Evolutionary conservation across 2,113 vertebrate genomes (phyloP), one percentile per base, ranked within the genome.

Genomic region (Xiphophorus maculatus): DNA sequence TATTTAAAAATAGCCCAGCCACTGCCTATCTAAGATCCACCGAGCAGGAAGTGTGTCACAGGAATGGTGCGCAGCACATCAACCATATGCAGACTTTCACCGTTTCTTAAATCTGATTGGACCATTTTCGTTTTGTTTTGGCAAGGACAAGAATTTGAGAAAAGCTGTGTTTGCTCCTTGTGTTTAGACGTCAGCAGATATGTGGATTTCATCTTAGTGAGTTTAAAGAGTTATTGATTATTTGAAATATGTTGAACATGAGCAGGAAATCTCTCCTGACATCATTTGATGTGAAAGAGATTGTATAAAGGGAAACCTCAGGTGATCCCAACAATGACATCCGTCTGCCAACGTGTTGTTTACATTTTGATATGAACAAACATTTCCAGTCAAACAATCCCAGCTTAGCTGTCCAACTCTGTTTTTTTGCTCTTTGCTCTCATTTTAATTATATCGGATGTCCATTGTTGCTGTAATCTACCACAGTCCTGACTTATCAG

Each of bases 401-500:
- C 40, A 42, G 30, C 66, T 29, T n/a, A 25, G 44, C 63, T 35
- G 29, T 64, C 70, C 4, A 51, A n/a, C 63, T 66, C 70, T 4
- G 25, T 62, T 58, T 28, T 32, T 8, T 64, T 72, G 70, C 78
- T 74, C 77, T 71, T 58, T 54, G 19, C 42, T 32, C 63, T 68
- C 19, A 4, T 73, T 62, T 60, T 54, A 29, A 64, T 79, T 87
- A 67, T 78, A 80, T 72, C 74, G 61, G 48, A 5, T 8, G 58
- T 69, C 76, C 73, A 4, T 32, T 78, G 51, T 70, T 79, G 63
- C 86, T 68, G 48, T 84, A 83, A 87, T 86, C 81, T 74, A 69
- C 51, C 4, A 30, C 35, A 2, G 33, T 35, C 68, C 61, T 61
- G 77, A 66, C 19, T 87, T 80, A 78, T 74, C 86, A 84, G 80